Conservation (phyloP, 1,140 invertebrate genomes). For the Episyrphus balteatus region DNA sequence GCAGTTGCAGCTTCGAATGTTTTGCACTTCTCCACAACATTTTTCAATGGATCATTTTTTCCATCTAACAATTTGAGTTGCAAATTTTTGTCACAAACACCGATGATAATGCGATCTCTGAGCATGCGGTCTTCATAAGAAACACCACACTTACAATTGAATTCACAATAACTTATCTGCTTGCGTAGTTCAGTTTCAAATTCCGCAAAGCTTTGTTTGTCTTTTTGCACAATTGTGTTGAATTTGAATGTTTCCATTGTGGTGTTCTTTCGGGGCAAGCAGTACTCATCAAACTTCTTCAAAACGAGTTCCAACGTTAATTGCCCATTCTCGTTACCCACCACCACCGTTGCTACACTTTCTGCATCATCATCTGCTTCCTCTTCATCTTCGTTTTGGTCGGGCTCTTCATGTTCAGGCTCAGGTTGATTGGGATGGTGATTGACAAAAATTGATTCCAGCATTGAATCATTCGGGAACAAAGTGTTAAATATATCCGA, state of each 20-base stretch:
- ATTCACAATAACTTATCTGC: constrained; percentile 2
- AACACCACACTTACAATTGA: constrained; percentile 3
- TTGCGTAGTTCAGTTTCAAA: constrained; percentile 11
- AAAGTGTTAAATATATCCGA: no score
- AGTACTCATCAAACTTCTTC: constrained; percentile 5
- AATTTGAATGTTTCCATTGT: constrained; percentile 8
- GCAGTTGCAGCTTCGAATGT: constrained; percentile 5
- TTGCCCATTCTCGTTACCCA: no score
- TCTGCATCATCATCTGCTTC: no score
- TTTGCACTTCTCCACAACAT: constrained; percentile 5
- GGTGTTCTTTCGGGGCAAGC: constrained; percentile 1
- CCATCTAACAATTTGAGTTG: constrained; percentile 4
- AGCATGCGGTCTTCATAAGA: constrained; percentile 6
- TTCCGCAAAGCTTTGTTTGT: constrained; percentile 8
- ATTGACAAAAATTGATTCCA: no score
- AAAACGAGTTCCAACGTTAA: constrained; percentile 2
- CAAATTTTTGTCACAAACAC: constrained; percentile 2
- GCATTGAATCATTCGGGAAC: no score
- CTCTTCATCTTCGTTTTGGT: no score
- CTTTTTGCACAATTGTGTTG: neutral
- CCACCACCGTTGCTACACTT: no score
- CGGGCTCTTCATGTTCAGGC: no score
- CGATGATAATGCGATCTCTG: constrained; percentile 4
- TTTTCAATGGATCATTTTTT: neutral
- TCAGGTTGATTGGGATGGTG: no score